phyloP scores from a whole-genome alignment of 1,140 invertebrate genomes.

The Calycopis cecrops region DNA sequence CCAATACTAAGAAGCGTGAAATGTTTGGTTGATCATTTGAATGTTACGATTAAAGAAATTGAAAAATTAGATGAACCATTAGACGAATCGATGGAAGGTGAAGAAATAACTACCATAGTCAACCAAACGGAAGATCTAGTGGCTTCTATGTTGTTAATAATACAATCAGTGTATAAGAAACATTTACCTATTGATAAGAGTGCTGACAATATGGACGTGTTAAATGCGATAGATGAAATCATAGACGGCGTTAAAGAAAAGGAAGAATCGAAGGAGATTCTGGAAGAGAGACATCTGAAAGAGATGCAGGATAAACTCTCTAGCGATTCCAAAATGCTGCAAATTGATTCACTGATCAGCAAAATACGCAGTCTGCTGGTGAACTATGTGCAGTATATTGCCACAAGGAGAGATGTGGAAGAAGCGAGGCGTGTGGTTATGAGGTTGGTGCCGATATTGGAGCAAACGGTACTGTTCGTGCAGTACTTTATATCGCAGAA shows the following conservation, averaged over 20 bases:
- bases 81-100: constrained; percentile 33
- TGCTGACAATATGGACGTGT: constrained; percentile 45
- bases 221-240: constrained; percentile 55
- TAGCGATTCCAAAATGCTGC: constrained; percentile 75
- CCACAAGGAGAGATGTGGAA: constrained; percentile 29
- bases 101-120: constrained; percentile 39
- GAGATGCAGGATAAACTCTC: constrained; percentile 78
- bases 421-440: constrained; percentile 44
- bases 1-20: constrained; percentile 54
- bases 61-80: constrained; percentile 35
- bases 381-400: constrained; percentile 42
- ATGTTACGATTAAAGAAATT: constrained; percentile 32
- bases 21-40: constrained; percentile 44
- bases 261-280: constrained; percentile 62
- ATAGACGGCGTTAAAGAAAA: constrained; percentile 59
- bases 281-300: constrained; percentile 79
- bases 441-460: constrained; percentile 81
- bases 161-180: constrained; percentile 84
- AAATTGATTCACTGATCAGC: constrained; percentile 53
- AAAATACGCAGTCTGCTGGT: constrained; percentile 38
- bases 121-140: constrained; percentile 75
- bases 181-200: constrained; percentile 51
- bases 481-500: constrained; percentile 88
- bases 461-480: constrained; percentile 84
- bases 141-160: constrained; percentile 77